These are phyloP conservation scores for Haplochromis burtoni DNA, from an alignment of 2,113 vertebrate genomes.

Conservation along the genomic window DNA sequence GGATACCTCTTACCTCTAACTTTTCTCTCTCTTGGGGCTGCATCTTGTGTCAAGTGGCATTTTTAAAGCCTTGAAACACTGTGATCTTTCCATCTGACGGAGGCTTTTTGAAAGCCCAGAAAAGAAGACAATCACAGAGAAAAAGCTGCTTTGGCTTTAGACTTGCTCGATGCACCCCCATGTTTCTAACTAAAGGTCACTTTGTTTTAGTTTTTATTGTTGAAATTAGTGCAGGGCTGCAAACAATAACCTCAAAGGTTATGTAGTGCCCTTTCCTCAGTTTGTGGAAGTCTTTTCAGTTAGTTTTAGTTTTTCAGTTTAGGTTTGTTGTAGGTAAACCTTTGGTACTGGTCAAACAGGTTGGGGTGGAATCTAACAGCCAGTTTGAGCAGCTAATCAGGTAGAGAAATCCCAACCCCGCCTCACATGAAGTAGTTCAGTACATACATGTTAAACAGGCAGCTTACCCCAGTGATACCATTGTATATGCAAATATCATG, in stretches of 20 bases:
- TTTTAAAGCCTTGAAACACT: not conserved
- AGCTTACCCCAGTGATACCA: not conserved
- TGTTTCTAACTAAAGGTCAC: conserved; percentile 27
- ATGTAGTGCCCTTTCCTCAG: not conserved
- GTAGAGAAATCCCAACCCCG: not conserved
- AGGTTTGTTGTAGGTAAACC: not conserved
- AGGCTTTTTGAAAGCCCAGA: not conserved
- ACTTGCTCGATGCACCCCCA: conserved; percentile 32
- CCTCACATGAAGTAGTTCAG: not conserved
- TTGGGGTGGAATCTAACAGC: not conserved
- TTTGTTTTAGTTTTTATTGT: not conserved
- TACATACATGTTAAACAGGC: not conserved
- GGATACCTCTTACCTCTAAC: conserved; percentile 41
- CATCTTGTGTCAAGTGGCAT: conserved; percentile 10
- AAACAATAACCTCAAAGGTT: not conserved
- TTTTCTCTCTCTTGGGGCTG: conserved; percentile 15
- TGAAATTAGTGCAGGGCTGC: not conserved
- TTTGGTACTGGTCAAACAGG: not conserved
- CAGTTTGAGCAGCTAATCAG: not conserved
- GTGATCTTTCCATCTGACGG: not conserved
- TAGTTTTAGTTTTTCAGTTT: not conserved
- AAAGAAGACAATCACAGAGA: not conserved
- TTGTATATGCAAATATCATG: not conserved
- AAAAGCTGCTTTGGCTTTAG: not conserved
- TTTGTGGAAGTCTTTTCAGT: not conserved